Percentiles rank a stretch among this genome's conserved stretches.
phyloP scores from a whole-genome alignment of 2,888 invertebrate species.

The Timema podura region DNA sequence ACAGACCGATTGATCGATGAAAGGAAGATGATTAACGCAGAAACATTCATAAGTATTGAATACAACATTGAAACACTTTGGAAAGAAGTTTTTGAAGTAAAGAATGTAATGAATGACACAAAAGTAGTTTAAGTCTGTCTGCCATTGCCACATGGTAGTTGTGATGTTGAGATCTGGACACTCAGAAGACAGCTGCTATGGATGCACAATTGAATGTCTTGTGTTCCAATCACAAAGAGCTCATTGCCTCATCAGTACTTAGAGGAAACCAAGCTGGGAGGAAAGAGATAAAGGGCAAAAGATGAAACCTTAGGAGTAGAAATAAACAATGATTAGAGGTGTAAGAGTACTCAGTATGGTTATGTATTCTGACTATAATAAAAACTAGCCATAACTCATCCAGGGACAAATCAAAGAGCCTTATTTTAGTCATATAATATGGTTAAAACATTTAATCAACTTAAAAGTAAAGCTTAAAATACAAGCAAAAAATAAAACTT shows the following conservation, averaged over 20 bases:
- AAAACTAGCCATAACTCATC: no score
- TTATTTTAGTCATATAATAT: no score
- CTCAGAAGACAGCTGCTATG: neutral
- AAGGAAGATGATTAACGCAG: conserved; percentile 9
- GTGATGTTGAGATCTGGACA: no score
- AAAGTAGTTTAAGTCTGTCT: neutral
- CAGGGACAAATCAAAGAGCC: no score
- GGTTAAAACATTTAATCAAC: no score
- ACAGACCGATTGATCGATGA: conserved; percentile 9
- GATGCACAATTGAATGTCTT: conserved; percentile 10
- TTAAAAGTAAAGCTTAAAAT: no score
- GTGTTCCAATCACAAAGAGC: conserved; percentile 2
- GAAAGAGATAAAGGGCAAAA: neutral
- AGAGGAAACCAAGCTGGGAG: neutral
- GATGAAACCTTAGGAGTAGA: conserved; percentile 3
- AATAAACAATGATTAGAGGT: no score
- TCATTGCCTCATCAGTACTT: conserved; percentile 13
- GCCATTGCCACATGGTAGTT: no score
- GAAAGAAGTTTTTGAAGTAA: conserved; percentile 11
- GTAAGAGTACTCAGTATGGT: no score
- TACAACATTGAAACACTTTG: neutral
- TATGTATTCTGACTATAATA: no score
- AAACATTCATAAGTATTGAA: neutral
- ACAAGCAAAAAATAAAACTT: no score
- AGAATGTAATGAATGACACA: conserved; percentile 11